A percentile compares a stretch with the other conserved stretches of the same genome.
These are phyloP conservation scores for Erythrolamprus reginae DNA, from an alignment of 2,113 vertebrate species.

Conservation along the genomic window DNA sequence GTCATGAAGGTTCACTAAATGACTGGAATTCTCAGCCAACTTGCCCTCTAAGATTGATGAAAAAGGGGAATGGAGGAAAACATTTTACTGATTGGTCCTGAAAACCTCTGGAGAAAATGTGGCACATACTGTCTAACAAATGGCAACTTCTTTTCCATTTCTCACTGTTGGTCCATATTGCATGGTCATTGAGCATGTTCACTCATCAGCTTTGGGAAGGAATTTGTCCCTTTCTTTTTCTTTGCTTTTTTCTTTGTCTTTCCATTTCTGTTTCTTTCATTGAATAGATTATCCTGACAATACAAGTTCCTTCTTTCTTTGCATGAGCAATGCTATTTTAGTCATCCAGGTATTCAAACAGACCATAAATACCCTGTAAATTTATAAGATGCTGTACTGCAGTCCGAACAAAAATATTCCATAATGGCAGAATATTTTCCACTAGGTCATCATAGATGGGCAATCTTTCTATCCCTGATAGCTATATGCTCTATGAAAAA, in stretches of 20 bases:
- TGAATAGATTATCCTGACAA: neutral
- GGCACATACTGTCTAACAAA: neutral
- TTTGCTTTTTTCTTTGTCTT: neutral
- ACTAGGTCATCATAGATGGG: neutral
- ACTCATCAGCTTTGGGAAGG: neutral
- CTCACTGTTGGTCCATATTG: neutral
- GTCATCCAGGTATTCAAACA: neutral
- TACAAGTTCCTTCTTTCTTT: neutral
- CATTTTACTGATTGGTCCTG: neutral
- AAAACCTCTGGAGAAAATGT: neutral
- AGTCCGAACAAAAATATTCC: neutral
- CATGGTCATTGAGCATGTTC: neutral
- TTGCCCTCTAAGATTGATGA: neutral
- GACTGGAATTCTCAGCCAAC: neutral
- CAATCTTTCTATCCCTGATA: neutral
- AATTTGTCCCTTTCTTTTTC: neutral
- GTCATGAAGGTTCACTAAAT: neutral
- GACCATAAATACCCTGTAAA: neutral
- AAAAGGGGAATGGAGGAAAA: neutral
- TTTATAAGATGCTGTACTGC: neutral
- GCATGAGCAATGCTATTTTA: neutral
- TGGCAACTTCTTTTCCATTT: neutral
- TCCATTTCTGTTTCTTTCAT: neutral
- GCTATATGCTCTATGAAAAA: neutral
- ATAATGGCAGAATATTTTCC: neutral